Conservation (phyloP, 1,140 invertebrate species). For the Drosophila funebris region DNA sequence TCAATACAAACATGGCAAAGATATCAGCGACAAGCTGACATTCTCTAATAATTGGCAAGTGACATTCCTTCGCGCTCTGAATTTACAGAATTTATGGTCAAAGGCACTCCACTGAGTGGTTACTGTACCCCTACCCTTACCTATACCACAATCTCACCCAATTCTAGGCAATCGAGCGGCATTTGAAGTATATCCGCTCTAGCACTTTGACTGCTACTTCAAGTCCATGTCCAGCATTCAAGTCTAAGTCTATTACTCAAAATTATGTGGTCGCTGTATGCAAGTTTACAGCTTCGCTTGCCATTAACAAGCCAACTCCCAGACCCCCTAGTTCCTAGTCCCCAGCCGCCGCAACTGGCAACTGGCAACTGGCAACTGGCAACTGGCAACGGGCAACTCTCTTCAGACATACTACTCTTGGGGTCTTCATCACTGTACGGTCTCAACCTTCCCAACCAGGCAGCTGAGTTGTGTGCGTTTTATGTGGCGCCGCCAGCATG, state of each 20-base stretch:
- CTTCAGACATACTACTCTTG: neutral
- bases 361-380: too few relatives aligned
- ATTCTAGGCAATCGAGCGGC: conserved; percentile 21
- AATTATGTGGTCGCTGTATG: conserved; percentile 61
- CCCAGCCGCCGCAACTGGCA: conserved; percentile 6
- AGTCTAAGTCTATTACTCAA: conserved; percentile 57
- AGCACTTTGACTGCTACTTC: conserved; percentile 12
- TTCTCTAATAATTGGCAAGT: conserved; percentile 82
- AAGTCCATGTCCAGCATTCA: neutral
- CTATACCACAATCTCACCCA: conserved; percentile 25
- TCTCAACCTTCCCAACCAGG: neutral
- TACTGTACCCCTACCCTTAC: conserved; percentile 30
- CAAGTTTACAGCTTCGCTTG: conserved; percentile 65
- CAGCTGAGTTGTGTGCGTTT: conserved; percentile 34
- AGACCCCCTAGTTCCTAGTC: conserved; percentile 7
- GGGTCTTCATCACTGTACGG: neutral
- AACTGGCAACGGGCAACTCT: too few relatives aligned
- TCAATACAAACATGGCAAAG: conserved; percentile 81
- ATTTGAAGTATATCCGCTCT: conserved; percentile 53
- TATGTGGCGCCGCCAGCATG: conserved; percentile 58
- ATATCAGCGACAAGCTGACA: conserved; percentile 81
- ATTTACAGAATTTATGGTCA: conserved; percentile 81
- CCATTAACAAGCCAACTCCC: conserved; percentile 43
- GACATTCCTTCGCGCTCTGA: conserved; percentile 81
- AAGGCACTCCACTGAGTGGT: conserved; percentile 48